Conservation (phyloP, 2,113 vertebrate genomes). For the Myotis yumanensis region DNA sequence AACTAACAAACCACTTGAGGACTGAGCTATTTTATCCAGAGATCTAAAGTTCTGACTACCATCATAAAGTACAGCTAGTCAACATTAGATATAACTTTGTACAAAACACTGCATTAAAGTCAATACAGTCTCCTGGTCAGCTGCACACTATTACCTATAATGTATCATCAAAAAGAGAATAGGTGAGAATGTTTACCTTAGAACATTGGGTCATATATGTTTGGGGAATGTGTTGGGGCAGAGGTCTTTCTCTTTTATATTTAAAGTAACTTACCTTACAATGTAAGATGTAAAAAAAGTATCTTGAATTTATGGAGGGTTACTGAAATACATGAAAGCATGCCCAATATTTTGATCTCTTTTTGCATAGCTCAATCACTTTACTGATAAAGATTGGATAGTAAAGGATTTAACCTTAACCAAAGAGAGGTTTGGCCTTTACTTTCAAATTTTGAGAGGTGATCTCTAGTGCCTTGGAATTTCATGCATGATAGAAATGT, state of each 20-base stretch:
- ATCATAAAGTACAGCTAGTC: background rate
- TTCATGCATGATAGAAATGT: background rate
- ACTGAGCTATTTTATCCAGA: constrained; percentile 18
- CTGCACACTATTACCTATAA: constrained; percentile 10
- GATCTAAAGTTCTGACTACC: background rate
- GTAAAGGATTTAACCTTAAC: background rate
- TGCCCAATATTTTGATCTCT: background rate
- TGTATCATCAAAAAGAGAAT: constrained; percentile 12
- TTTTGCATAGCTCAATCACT: constrained; percentile 25
- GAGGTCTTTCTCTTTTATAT: constrained; percentile 20
- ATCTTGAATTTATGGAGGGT: background rate
- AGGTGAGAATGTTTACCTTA: constrained; percentile 4
- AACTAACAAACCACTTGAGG: constrained; percentile 4
- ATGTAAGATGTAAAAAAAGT: constrained; percentile 13
- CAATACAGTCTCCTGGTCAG: background rate
- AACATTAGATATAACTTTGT: background rate
- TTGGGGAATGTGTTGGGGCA: background rate
- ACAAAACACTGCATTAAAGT: constrained; percentile 9
- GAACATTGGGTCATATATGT: background rate
- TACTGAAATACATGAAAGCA: constrained; percentile 4
- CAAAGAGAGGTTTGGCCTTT: background rate
- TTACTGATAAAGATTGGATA: background rate
- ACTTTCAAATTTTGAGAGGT: background rate
- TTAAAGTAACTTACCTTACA: constrained; percentile 57
- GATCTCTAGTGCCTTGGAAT: background rate